phyloP scores from a whole-genome alignment of 2,797 vertebrate species.

The Odontamblyopus lacepedii region DNA sequence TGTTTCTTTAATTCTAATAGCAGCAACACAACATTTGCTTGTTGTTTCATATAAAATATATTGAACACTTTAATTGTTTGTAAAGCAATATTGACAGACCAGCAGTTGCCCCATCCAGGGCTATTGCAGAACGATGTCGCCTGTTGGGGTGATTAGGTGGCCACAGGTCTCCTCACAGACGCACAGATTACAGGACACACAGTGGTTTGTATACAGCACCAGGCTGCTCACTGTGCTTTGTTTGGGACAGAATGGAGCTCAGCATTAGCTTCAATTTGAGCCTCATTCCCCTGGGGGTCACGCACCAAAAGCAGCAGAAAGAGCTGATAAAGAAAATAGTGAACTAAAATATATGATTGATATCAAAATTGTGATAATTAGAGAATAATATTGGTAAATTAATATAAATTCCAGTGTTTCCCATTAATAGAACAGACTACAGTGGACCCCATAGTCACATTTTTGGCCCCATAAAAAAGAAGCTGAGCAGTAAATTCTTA shows the following conservation, averaged over 20 bases:
- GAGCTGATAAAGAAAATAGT: not conserved
- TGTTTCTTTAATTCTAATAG: not conserved
- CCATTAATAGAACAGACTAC: not conserved
- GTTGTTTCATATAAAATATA: slow-evolving; percentile 11
- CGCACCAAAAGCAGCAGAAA: not conserved
- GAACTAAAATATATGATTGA: not conserved
- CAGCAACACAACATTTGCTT: not conserved
- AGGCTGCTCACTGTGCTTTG: slow-evolving; percentile 67
- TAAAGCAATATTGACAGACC: slow-evolving; percentile 66
- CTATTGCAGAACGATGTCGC: slow-evolving; percentile 68
- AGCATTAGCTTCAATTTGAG: slow-evolving; percentile 61
- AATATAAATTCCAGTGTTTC: not conserved
- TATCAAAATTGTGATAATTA: not conserved
- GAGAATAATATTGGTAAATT: not conserved
- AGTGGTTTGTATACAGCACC: slow-evolving; percentile 68
- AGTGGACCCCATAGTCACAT: no score
- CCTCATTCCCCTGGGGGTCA: slow-evolving; percentile 35
- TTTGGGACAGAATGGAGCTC: slow-evolving; percentile 66
- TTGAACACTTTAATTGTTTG: slow-evolving; percentile 56
- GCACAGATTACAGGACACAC: slow-evolving; percentile 72
- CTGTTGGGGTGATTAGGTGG: slow-evolving; percentile 74
- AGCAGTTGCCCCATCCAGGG: slow-evolving; percentile 64
- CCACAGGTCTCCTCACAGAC: slow-evolving; percentile 73
- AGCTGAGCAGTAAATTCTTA: no score
- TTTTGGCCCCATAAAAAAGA: no score